Evolutionary conservation across 2,888 invertebrate genomes (phyloP).

Genomic region (Diplazon laetatorius): DNA sequence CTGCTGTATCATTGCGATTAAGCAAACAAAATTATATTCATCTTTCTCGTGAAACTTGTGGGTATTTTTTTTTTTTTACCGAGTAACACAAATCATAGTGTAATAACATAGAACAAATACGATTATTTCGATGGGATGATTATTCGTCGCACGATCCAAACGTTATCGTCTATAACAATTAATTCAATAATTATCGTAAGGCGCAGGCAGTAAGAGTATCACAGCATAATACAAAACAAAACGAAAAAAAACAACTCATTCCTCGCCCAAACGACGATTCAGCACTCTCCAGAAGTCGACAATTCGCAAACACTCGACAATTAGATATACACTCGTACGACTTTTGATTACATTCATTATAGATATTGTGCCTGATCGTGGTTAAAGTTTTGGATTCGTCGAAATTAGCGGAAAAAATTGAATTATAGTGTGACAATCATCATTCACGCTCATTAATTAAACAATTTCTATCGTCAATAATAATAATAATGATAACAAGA

Average conservation of each 20-base stretch:
- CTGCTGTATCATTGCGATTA: not conserved
- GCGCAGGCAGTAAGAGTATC: not conserved
- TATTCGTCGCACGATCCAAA: constrained; percentile 1
- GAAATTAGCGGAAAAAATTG: not conserved
- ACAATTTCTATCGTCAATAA: too few relatives aligned
- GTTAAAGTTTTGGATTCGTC: constrained; percentile 2
- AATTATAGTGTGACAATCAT: constrained; percentile 4
- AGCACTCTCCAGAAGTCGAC: not conserved
- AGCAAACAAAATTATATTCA: too few relatives aligned
- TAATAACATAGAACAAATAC: too few relatives aligned
- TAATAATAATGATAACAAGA: not conserved
- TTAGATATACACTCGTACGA: not conserved
- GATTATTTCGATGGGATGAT: constrained; percentile 6
- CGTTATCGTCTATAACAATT: constrained; percentile 1
- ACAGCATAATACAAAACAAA: not conserved
- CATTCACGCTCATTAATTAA: not conserved
- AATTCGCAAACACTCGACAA: not conserved
- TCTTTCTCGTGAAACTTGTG: too few relatives aligned
- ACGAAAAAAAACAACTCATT: not conserved
- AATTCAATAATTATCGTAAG: constrained; percentile 1
- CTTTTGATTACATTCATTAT: constrained; percentile 11
- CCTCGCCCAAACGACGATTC: not conserved
- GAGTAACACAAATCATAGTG: too few relatives aligned
- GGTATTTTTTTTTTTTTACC: too few relatives aligned
- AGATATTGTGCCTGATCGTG: too few relatives aligned